These are phyloP conservation scores for Cyprinus carpio DNA, from an alignment of 2,113 vertebrate species.

Conservation along the genomic window DNA sequence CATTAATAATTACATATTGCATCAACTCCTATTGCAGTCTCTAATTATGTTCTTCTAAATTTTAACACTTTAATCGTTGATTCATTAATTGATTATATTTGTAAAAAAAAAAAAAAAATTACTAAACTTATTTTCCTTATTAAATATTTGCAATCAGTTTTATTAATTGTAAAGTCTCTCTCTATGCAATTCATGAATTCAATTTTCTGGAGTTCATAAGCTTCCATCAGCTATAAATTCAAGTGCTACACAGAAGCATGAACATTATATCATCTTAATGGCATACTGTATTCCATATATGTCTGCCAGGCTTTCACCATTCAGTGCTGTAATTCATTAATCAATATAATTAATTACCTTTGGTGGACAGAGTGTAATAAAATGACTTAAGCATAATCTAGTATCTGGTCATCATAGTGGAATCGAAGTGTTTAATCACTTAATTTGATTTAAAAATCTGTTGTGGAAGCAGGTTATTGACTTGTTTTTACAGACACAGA, in stretches of 20 bases:
- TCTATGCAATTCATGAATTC: background rate
- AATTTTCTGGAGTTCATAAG: background rate
- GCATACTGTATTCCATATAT: background rate
- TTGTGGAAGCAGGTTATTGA: background rate
- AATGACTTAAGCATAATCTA: conserved; percentile 26
- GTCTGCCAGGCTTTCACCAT: background rate
- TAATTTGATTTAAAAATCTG: conserved; percentile 2
- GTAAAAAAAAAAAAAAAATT: background rate
- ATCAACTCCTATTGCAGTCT: background rate
- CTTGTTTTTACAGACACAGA: background rate
- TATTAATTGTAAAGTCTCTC: background rate
- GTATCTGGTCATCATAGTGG: background rate
- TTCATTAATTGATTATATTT: background rate
- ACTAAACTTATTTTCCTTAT: background rate
- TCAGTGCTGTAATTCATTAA: background rate
- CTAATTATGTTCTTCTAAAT: background rate
- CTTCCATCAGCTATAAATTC: background rate
- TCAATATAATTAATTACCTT: conserved; percentile 27
- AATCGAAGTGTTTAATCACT: background rate
- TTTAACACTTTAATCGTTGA: background rate
- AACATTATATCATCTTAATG: background rate
- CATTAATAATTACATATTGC: conserved; percentile 18
- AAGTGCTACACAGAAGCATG: background rate
- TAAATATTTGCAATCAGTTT: background rate
- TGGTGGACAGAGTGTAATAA: background rate